Conservation (phyloP, 2,797 vertebrate species). For the Smutsia gigantea region DNA sequence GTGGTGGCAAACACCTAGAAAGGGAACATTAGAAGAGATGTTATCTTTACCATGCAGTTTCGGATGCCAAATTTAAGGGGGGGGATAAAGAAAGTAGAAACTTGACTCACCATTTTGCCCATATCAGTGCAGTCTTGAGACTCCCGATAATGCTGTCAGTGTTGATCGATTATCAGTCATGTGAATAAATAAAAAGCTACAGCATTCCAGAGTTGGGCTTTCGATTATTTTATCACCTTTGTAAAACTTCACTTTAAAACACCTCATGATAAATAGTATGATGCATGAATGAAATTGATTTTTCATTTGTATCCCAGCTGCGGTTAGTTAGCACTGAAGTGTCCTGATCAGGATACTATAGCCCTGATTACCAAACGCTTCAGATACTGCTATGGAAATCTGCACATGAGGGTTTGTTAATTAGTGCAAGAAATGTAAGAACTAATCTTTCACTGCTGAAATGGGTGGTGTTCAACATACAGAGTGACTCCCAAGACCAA, state of each 20-base stretch:
- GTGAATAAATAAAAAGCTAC: neutral
- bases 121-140: neutral
- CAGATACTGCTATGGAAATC: slow-evolving; percentile 44
- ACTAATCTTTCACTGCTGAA: slow-evolving; percentile 53
- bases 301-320: slow-evolving; percentile 31
- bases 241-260: slow-evolving; percentile 36
- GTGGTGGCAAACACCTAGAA: neutral
- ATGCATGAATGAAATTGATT: slow-evolving; percentile 40
- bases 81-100: neutral
- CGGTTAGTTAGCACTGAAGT: slow-evolving; percentile 40
- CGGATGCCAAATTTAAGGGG: neutral
- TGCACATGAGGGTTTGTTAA: slow-evolving; percentile 11
- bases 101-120: neutral
- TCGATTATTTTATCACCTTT: slow-evolving; percentile 11
- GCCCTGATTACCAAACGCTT: slow-evolving; percentile 35
- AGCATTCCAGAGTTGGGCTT: neutral
- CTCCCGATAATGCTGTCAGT: neutral
- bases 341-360: slow-evolving; percentile 24
- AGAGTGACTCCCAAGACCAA: neutral
- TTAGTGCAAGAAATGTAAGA: slow-evolving; percentile 49
- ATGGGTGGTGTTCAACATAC: neutral
- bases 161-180: neutral
- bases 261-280: slow-evolving; percentile 20
- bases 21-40: neutral
- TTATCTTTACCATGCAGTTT: neutral